Conservation (phyloP, 2,888 invertebrate genomes). For the Laothoe populi region DNA sequence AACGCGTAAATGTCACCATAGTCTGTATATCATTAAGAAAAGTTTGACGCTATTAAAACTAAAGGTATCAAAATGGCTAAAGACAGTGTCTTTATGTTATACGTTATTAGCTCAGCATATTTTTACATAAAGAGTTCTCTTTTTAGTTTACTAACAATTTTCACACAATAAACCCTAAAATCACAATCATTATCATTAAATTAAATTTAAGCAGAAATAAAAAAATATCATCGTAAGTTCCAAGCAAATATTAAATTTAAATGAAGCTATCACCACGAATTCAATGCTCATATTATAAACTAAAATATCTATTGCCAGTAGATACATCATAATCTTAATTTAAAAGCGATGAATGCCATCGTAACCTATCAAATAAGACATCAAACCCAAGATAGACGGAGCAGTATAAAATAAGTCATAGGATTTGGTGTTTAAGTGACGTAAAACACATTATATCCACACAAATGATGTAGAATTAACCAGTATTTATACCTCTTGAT, state of each 20-base stretch:
- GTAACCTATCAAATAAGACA: conserved; percentile 16
- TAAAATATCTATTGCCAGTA: not conserved
- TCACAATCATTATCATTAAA: too few species aligned
- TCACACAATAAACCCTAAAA: too few species aligned
- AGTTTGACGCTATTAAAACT: conserved; percentile 4
- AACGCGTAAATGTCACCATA: conserved; percentile 11
- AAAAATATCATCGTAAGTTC: too few species aligned
- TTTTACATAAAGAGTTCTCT: too few species aligned
- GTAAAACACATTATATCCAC: conserved; percentile 1
- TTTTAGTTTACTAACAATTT: too few species aligned
- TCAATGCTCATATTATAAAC: not conserved
- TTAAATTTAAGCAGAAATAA: too few species aligned
- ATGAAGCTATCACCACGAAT: too few species aligned
- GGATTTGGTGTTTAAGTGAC: conserved; percentile 15
- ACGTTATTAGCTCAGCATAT: too few species aligned
- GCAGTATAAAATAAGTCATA: not conserved
- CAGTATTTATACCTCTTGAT: conserved; percentile 13
- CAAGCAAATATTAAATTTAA: too few species aligned
- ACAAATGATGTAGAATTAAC: conserved; percentile 17
- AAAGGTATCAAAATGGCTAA: not conserved
- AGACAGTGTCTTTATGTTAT: too few species aligned
- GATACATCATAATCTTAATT: not conserved
- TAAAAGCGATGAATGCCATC: not conserved
- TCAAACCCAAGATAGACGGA: not conserved
- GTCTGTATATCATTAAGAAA: conserved; percentile 3